Evolutionary conservation across 2,888 invertebrate genomes (phyloP), one percentile per base, ranked within the genome.

Genomic region (Prosopocoilus inquinatus): DNA sequence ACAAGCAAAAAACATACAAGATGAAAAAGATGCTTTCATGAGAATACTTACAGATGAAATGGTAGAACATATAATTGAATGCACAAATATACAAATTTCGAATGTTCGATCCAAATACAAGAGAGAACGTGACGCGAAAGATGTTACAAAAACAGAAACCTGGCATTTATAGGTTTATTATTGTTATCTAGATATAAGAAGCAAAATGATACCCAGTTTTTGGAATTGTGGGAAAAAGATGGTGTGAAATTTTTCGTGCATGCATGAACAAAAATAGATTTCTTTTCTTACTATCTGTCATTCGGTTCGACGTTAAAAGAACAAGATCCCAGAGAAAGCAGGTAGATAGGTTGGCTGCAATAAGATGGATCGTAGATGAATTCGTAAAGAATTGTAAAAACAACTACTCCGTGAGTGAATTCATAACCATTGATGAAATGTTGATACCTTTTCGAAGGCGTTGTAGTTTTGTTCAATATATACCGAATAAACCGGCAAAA

Each of bases 201-300:
- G 47, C 55, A 57, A 49, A 64, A 56, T 44, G 63, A 63, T 39
- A 65, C 64, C 9, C 45, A 64, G 51, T 61, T 64, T 58, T 38
- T 50, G 8, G 63, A 64, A 59, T 49, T 66, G 9, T 64, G 62
- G 62, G 55, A 52, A 41, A 53, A 32, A 35, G 64, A 63, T 60
- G 66, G 62, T 12, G 63, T 62, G 64, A 64, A 48, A 63, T 65
- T 47, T 63, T 62, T 58, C 32, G 62, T 50, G 59, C 62, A 41
- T 56, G 55, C 33, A 64, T 63, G 63, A 54, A 60, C 36, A 53
- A 43, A 15, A 38, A 52, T 3, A 34, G 58, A 47, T 59, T 59
- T 47, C 16, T 55, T 32, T 61, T 60, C 53, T 53, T 59, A 34
- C 50, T 62, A 9, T n/a, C 44, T 28, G 47, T 13, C 33, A 53